phyloP scores from a whole-genome alignment of 1,140 invertebrate species.

The Centruroides vittatus region DNA sequence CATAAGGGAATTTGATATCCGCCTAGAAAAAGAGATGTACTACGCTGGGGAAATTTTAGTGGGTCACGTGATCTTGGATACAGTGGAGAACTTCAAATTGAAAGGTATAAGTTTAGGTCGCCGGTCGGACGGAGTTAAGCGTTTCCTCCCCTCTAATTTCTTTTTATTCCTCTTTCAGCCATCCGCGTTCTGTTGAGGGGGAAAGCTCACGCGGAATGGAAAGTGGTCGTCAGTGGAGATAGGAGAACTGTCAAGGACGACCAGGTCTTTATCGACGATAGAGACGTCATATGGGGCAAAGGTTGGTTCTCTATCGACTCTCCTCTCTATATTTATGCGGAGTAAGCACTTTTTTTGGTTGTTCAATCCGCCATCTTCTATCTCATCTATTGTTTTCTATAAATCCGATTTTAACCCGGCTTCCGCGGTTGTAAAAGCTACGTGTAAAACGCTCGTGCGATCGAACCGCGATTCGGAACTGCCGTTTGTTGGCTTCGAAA shows the following conservation, averaged over 20 bases:
- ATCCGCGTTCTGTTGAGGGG: constrained; percentile 57
- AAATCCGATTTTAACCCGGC: too few species aligned
- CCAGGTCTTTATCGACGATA: constrained; percentile 65
- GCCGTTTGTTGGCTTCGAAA: too few species aligned
- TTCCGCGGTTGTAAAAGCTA: too few species aligned
- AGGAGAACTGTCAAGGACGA: constrained; percentile 61
- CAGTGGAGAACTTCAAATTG: constrained; percentile 58
- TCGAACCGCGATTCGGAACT: too few species aligned
- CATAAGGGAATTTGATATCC: constrained; percentile 61
- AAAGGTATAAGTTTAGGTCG: constrained; percentile 32
- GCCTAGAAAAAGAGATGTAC: constrained; percentile 57
- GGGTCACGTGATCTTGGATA: constrained; percentile 55
- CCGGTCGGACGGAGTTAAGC: too few species aligned
- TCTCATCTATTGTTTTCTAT: too few species aligned
- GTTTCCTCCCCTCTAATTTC: too few species aligned
- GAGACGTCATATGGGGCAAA: constrained; percentile 61
- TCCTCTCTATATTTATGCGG: not conserved
- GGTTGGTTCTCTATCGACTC: constrained; percentile 32
- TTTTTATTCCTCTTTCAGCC: constrained; percentile 36
- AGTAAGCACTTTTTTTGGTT: not conserved
- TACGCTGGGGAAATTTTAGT: constrained; percentile 55
- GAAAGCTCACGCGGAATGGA: constrained; percentile 68
- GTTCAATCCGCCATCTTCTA: too few species aligned
- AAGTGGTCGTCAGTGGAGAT: constrained; percentile 60
- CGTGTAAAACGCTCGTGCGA: too few species aligned